Percentiles rank a stretch among this genome's conserved stretches.
phyloP scores from a whole-genome alignment of 2,797 vertebrate species.

The Gorsachius magnificus region DNA sequence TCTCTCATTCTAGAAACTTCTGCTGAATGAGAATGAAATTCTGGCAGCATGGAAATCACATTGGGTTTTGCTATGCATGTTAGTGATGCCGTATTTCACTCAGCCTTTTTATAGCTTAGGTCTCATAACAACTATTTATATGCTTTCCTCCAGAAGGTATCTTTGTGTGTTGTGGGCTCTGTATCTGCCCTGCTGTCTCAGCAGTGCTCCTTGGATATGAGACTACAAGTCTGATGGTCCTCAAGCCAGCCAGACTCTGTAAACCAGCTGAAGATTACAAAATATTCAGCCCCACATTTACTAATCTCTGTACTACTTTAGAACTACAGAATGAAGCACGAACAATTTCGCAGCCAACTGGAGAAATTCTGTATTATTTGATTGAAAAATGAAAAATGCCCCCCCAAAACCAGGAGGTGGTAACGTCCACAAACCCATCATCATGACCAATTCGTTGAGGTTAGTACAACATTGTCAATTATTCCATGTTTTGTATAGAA shows the following conservation, averaged over 20 bases:
- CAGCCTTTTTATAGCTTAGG: not conserved
- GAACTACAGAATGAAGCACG: not conserved
- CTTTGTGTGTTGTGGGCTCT: not conserved
- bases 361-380: not conserved
- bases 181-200: not conserved
- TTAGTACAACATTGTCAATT: not conserved
- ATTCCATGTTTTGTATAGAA: not conserved
- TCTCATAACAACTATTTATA: not conserved
- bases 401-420: not conserved
- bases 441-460: not conserved
- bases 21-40: conserved; percentile 35
- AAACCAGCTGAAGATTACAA: not conserved
- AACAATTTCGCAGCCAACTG: not conserved
- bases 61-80: conserved; percentile 16
- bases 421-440: not conserved
- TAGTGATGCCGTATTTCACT: conserved; percentile 38
- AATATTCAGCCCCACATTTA: not conserved
- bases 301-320: not conserved
- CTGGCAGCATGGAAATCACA: not conserved
- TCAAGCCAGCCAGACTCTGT: not conserved
- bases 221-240: not conserved
- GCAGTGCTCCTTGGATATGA: not conserved
- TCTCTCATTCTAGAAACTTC: conserved; percentile 10
- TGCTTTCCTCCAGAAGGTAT: not conserved
- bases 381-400: not conserved